Evolutionary conservation across 2,797 vertebrate genomes (phyloP), one percentile per base, ranked within the genome.

Genomic region (Oryzias dopingdopingensis): DNA sequence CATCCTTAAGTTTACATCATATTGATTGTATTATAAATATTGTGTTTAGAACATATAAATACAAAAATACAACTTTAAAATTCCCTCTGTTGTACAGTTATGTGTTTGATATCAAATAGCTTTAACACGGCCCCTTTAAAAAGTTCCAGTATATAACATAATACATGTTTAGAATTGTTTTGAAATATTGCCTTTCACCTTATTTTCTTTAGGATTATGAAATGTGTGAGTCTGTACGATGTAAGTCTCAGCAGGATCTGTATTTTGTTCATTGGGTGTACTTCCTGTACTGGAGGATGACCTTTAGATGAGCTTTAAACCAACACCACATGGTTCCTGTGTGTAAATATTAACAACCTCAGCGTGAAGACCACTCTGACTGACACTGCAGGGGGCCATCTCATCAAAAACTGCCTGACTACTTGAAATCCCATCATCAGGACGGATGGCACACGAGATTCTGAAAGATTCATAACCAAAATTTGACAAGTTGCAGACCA

Each of bases 281-380:
- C 62, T 59, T 83, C 81, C 78, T 43, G 69, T 82, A 72, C 68
- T 58, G 48, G 72, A 84, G 81, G 76, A 77, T 76, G 79, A 85
- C 85, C 85, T 87, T 87, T 84, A 59, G 68, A 75, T 78, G 62
- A 74, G 64, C 70, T 81, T 77, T 70, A 64, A 74, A 82, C 67
- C 52, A 43, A 49, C 63, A 23, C 81, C 55, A 44, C 71, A 54
- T 70, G 85, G 56, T 44, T 68, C 65, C 69, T 18, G 16, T 0
- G 1, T 56, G 70, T 77, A 65, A 80, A 84, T 84, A 84, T 85
- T 74, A 81, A 79, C 68, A 68, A 50, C 61, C 59, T 66, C 67
- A 52, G 69, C 50, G 43, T 41, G 48, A 56, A 56, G 52, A 56
- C 4, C 22, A 32, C 32, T 20, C 14, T 16, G 43, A 47, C 48